A percentile compares a stretch with the other conserved stretches of the same genome.
These are phyloP conservation scores for Pitta sordida DNA, from an alignment of 2,113 vertebrate genomes.

Conservation along the genomic window DNA sequence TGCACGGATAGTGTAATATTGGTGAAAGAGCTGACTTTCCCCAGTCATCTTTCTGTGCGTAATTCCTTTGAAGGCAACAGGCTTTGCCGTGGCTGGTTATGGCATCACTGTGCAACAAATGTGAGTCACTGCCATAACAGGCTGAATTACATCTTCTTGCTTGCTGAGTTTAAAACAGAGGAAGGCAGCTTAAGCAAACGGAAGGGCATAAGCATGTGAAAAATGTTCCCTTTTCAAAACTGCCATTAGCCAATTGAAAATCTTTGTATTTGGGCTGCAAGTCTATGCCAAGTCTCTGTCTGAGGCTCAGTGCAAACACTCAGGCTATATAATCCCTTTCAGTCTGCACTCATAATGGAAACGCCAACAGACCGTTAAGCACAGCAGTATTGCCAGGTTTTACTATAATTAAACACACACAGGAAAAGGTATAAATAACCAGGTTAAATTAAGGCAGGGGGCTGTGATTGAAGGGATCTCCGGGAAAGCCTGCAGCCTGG, in stretches of 20 bases:
- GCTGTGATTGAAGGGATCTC: constrained; percentile 1
- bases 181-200: constrained; percentile 31
- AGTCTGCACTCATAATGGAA: constrained; percentile 54
- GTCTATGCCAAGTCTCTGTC: constrained; percentile 46
- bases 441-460: constrained; percentile 33
- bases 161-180: constrained; percentile 28
- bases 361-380: constrained; percentile 57
- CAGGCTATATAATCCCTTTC: constrained; percentile 57
- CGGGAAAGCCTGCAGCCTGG: neutral
- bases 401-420: constrained; percentile 52
- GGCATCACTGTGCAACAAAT: neutral
- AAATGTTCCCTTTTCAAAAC: constrained; percentile 57
- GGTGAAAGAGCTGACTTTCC: neutral
- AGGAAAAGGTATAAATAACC: constrained; percentile 58
- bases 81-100: neutral
- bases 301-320: constrained; percentile 56
- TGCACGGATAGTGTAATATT: neutral
- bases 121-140: constrained; percentile 9
- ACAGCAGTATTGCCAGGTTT: constrained; percentile 44
- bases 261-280: constrained; percentile 36
- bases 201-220: constrained; percentile 56
- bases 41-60: neutral
- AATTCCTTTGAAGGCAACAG: constrained; percentile 39
- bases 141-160: constrained; percentile 25
- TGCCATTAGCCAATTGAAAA: constrained; percentile 56